phyloP scores from a whole-genome alignment of 2,113 vertebrate genomes.

The Apteryx owenii region DNA sequence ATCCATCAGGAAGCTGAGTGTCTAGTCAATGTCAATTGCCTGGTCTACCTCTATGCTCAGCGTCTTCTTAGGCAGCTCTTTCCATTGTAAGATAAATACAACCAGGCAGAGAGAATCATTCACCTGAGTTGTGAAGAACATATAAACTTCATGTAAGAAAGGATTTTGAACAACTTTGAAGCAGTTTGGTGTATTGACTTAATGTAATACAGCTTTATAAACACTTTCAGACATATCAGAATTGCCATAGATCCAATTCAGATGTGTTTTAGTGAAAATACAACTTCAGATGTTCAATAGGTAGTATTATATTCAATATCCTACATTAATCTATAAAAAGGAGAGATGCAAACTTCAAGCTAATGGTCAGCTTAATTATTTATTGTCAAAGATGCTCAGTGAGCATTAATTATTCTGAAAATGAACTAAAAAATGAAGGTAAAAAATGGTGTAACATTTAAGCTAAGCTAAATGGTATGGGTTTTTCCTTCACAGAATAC shows the following conservation, averaged over 20 bases:
- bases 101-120: not conserved
- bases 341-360: not conserved
- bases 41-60: not conserved
- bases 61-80: not conserved
- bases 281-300: constrained; percentile 4
- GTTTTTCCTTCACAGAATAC: not conserved
- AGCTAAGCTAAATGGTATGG: not conserved
- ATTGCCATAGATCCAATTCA: constrained; percentile 1
- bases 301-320: not conserved
- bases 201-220: not conserved
- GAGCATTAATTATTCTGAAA: not conserved
- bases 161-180: constrained; percentile 52
- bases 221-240: not conserved
- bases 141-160: not conserved
- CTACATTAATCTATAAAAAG: not conserved
- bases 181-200: not conserved
- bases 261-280: constrained; percentile 5
- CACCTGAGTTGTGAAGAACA: not conserved
- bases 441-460: not conserved
- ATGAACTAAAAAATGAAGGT: not conserved
- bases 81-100: not conserved
- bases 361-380: not conserved
- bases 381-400: not conserved
- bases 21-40: not conserved
- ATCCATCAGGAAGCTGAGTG: not conserved